These are phyloP conservation scores for Morone chrysops DNA, from an alignment of 2,113 vertebrate genomes.

Conservation along the genomic window DNA sequence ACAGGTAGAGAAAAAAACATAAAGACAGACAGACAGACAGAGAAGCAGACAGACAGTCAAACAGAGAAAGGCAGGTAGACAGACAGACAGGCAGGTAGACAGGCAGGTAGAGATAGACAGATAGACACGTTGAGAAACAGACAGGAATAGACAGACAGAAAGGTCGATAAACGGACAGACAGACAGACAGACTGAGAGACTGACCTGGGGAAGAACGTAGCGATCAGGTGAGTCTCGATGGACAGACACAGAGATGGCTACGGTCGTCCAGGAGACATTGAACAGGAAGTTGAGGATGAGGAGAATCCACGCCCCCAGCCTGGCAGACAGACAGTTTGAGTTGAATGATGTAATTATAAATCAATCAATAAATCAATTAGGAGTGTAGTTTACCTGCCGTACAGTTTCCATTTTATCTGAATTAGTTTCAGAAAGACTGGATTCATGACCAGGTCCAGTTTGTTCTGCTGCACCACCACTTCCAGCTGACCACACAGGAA, in stretches of 20 bases:
- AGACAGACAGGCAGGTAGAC: too few relatives aligned
- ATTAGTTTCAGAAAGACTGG: constrained; percentile 83
- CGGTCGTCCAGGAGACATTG: constrained; percentile 81
- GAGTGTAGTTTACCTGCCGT: constrained; percentile 72
- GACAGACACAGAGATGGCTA: constrained; percentile 77
- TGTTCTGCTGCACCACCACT: constrained; percentile 75
- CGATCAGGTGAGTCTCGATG: constrained; percentile 56
- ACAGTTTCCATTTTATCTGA: constrained; percentile 81
- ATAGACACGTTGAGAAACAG: too few relatives aligned
- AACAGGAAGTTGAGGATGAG: constrained; percentile 80
- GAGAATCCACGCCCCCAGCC: constrained; percentile 81
- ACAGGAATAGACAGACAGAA: neutral
- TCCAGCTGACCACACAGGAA: constrained; percentile 66
- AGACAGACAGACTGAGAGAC: constrained; percentile 8
- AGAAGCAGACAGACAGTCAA: too few relatives aligned
- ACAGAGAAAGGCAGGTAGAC: too few relatives aligned
- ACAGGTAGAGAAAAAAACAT: too few relatives aligned
- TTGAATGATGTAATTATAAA: neutral
- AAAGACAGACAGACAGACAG: too few relatives aligned
- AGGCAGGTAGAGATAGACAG: neutral
- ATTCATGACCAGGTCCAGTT: constrained; percentile 82
- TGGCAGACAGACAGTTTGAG: constrained; percentile 29
- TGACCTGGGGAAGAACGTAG: constrained; percentile 76
- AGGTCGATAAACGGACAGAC: neutral
- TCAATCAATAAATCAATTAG: neutral